Conservation (phyloP, 1,140 invertebrate genomes). For the Tetragonula clypearis region DNA sequence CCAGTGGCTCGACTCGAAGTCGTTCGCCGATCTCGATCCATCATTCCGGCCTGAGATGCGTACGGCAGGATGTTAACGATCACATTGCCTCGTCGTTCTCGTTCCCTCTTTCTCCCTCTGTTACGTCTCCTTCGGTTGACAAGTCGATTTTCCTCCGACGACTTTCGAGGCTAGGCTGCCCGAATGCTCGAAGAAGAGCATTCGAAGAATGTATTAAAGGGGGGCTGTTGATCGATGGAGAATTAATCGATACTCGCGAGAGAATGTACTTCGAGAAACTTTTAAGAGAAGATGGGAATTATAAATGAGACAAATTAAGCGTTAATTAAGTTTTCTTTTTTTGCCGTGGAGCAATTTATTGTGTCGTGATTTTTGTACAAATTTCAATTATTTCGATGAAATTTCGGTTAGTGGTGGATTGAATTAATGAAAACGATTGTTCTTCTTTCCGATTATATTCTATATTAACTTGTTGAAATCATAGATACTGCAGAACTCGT, state of each 20-base stretch:
- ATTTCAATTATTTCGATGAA: neutral
- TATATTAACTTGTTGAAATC: no score
- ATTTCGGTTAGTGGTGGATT: neutral
- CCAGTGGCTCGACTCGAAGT: neutral
- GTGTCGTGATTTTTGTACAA: neutral
- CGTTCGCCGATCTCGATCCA: conserved; percentile 14
- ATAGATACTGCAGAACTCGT: no score
- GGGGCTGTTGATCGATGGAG: neutral
- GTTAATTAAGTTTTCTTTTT: no score
- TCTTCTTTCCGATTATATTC: no score
- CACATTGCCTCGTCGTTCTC: neutral
- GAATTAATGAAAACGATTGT: no score
- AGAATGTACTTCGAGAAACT: neutral
- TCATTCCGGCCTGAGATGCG: neutral
- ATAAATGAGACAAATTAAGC: neutral
- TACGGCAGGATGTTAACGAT: conserved; percentile 20
- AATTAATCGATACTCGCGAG: neutral
- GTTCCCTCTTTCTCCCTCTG: neutral
- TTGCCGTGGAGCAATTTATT: neutral
- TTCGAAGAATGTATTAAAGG: no score
- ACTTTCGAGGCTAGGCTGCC: neutral
- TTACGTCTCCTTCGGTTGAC: neutral
- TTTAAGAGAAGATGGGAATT: neutral
- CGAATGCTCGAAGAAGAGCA: neutral
- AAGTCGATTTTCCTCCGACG: neutral